Conservation (phyloP, 2,797 vertebrate species). For the Sardinella longiceps region DNA sequence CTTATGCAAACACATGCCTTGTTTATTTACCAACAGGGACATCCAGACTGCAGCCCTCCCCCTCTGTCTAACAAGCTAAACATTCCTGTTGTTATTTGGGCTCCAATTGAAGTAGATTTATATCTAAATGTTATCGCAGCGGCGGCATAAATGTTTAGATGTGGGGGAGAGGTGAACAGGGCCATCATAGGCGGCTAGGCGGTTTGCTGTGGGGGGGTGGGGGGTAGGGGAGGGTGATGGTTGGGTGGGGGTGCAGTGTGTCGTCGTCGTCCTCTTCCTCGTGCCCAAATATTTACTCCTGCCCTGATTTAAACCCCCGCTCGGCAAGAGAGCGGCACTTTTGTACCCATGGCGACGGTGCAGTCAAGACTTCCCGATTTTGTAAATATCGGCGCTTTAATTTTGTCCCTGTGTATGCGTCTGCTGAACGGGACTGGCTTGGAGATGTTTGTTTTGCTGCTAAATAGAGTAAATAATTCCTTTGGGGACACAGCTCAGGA, state of each 20-base stretch:
- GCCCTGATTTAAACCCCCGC: conserved; percentile 64
- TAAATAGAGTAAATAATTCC: conserved; percentile 17
- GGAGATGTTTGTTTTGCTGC: conserved; percentile 64
- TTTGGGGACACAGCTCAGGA: background rate
- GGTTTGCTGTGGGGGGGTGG: conserved; percentile 41
- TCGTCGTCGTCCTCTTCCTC: conserved; percentile 58
- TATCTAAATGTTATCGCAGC: conserved; percentile 73
- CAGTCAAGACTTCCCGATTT: conserved; percentile 45
- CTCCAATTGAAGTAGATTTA: conserved; percentile 66
- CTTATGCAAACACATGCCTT: conserved; percentile 51
- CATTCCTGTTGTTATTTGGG: conserved; percentile 70
- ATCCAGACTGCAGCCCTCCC: conserved; percentile 62
- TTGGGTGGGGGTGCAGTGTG: conserved; percentile 43
- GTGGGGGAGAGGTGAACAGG: conserved; percentile 49
- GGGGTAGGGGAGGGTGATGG: background rate
- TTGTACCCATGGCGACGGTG: conserved; percentile 48
- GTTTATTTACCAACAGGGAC: conserved; percentile 59
- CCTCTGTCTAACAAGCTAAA: conserved; percentile 58
- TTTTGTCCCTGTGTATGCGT: background rate
- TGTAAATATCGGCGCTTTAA: conserved; percentile 44
- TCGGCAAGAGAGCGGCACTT: conserved; percentile 62
- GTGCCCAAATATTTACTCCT: conserved; percentile 76
- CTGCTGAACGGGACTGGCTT: conserved; percentile 25
- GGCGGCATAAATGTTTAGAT: conserved; percentile 74
- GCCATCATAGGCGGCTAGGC: conserved; percentile 57